These are phyloP conservation scores for Drosophila kambysellisi DNA, from an alignment of 2,888 invertebrate species.

Conservation along the genomic window DNA sequence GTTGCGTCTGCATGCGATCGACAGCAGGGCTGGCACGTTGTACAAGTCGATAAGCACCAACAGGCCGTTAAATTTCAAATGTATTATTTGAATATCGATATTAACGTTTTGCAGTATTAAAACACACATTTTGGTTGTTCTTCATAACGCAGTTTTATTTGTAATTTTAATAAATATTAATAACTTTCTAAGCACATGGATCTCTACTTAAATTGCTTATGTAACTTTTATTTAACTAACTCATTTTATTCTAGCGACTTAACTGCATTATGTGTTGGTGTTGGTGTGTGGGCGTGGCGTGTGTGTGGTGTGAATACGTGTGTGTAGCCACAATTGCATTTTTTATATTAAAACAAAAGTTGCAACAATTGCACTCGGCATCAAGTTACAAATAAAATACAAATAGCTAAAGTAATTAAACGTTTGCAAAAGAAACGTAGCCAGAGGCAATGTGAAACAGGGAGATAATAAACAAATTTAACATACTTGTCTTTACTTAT, in stretches of 20 bases:
- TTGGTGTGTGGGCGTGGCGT: conserved; percentile 5
- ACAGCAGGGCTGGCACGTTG: conserved; percentile 13
- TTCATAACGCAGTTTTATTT: conserved; percentile 75
- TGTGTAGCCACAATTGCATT: conserved; percentile 43
- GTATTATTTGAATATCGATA: background rate
- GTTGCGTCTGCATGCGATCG: background rate
- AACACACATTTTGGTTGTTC: conserved; percentile 33
- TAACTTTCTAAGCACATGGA: conserved; percentile 81
- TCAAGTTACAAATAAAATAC: conserved; percentile 9
- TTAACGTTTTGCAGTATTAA: background rate
- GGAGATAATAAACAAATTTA: conserved; percentile 37
- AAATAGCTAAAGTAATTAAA: conserved; percentile 15
- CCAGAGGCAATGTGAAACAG: conserved; percentile 26
- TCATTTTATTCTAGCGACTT: conserved; percentile 63
- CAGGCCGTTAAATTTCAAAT: background rate
- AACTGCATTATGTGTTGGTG: conserved; percentile 49
- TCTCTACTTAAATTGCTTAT: conserved; percentile 79
- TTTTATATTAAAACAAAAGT: conserved; percentile 27
- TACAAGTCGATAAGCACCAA: background rate
- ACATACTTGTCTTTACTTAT: conserved; percentile 32
- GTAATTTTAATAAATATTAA: conserved; percentile 75
- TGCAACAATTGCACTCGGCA: conserved; percentile 56
- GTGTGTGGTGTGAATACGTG: conserved; percentile 11
- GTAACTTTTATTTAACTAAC: conserved; percentile 70
- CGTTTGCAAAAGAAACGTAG: conserved; percentile 22